Evolutionary conservation across 2,888 invertebrate species (phyloP).

Genomic region (Heliconius hortense): DNA sequence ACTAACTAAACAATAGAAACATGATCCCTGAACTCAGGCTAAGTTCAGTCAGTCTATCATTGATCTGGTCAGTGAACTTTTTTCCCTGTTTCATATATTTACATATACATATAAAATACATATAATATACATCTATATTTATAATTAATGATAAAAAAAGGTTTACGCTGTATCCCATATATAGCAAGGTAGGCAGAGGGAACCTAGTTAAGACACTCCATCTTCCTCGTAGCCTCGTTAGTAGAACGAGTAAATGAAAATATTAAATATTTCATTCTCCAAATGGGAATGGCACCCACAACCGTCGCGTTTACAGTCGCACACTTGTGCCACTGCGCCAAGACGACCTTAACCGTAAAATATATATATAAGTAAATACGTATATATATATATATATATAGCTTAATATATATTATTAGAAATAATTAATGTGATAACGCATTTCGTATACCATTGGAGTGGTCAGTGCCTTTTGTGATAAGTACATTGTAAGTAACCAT

Average conservation of each 20-base stretch:
- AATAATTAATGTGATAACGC: constrained; percentile 40
- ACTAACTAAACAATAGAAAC: constrained; percentile 6
- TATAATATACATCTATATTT: background rate
- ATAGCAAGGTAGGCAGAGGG: background rate
- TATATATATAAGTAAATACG: too few relatives aligned
- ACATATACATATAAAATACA: background rate
- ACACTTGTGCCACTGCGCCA: too few relatives aligned
- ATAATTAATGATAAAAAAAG: background rate
- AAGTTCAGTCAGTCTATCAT: constrained; percentile 11
- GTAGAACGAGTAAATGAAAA: background rate
- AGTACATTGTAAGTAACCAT: constrained; percentile 1
- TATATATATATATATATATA: too few relatives aligned
- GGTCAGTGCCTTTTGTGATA: constrained; percentile 49
- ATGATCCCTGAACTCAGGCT: constrained; percentile 14
- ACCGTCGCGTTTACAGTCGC: too few relatives aligned
- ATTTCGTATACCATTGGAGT: constrained; percentile 50
- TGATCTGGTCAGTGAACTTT: constrained; percentile 20
- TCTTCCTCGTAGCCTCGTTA: too few relatives aligned
- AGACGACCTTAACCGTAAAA: too few relatives aligned
- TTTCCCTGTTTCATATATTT: constrained; percentile 15
- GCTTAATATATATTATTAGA: constrained; percentile 29
- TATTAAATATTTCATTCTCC: too few relatives aligned
- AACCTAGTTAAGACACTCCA: too few relatives aligned
- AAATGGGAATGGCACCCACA: too few relatives aligned
- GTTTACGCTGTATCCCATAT: background rate